A percentile compares a stretch with the other conserved stretches of the same genome.
Conservation (phyloP, 2,113 vertebrate genomes). For the Rynchops niger region DNA sequence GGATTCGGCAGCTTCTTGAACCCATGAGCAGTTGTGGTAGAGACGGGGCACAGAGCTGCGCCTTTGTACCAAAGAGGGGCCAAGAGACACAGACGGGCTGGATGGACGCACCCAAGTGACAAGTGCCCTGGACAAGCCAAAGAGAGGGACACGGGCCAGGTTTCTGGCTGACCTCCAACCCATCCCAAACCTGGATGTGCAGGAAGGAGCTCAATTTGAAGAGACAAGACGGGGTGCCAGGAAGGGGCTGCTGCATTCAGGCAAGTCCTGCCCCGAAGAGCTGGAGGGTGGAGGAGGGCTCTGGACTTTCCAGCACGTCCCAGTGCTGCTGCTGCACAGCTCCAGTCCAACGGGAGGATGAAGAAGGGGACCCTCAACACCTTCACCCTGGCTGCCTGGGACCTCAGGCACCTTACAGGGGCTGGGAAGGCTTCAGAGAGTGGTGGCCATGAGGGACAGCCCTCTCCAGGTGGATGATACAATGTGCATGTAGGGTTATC, state of each 20-base stretch:
- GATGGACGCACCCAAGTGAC: fast-evolving
- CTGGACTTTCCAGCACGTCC: background rate
- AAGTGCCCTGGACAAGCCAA: background rate
- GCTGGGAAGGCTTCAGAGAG: background rate
- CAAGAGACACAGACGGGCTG: background rate
- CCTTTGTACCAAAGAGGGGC: fast-evolving
- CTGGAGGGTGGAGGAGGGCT: background rate
- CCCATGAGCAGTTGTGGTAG: background rate
- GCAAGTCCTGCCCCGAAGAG: fast-evolving
- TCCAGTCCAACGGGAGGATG: background rate
- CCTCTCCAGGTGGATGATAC: background rate
- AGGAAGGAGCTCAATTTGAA: fast-evolving
- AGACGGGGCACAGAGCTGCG: background rate
- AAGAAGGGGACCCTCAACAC: background rate
- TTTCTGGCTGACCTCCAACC: background rate
- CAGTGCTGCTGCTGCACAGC: background rate
- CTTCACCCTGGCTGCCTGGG: background rate
- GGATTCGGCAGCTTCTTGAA: background rate
- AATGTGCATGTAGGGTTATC: background rate
- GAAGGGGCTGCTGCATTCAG: background rate
- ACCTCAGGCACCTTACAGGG: fast-evolving
- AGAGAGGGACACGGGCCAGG: fast-evolving
- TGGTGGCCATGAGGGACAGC: background rate
- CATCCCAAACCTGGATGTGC: background rate
- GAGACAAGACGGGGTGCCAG: background rate